phyloP scores from a whole-genome alignment of 2,888 invertebrate genomes.

The Azorinus chamasolen region DNA sequence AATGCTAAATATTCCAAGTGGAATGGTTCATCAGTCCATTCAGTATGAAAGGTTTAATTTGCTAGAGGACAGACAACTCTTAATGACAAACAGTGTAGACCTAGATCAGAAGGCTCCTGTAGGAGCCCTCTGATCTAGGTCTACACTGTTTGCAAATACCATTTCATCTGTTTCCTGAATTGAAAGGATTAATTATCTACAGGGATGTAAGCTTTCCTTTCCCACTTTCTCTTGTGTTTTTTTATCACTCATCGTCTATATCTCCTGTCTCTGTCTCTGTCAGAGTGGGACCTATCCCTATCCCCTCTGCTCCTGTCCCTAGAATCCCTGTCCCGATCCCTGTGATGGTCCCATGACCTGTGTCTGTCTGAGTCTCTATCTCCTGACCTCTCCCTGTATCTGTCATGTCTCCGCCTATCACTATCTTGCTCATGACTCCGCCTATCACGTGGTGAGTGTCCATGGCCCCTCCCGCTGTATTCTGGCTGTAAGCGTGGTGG shows the following conservation, averaged over 20 bases:
- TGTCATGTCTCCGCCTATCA: slow-evolving; percentile 9
- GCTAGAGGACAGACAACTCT: no score
- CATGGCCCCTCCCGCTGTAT: neutral
- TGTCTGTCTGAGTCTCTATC: slow-evolving; percentile 33
- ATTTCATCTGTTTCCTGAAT: no score
- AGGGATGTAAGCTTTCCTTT: no score
- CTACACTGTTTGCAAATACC: no score
- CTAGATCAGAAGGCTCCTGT: no score
- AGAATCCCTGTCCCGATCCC: slow-evolving; percentile 19
- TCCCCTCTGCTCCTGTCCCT: slow-evolving; percentile 23
- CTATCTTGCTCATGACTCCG: neutral
- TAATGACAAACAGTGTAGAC: no score
- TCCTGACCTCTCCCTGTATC: slow-evolving; percentile 18
- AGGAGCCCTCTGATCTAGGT: no score
- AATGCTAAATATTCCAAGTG: no score
- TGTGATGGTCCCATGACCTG: slow-evolving; percentile 35
- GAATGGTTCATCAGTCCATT: no score
- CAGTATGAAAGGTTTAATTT: no score
- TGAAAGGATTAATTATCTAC: no score
- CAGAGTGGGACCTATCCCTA: slow-evolving; percentile 18
- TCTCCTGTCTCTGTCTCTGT: slow-evolving; percentile 21
- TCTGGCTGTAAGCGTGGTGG: neutral
- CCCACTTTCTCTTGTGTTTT: no score
- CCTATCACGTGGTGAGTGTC: neutral
- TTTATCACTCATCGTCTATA: neutral